Percentiles rank a stretch among this genome's conserved stretches.
phyloP scores from a whole-genome alignment of 2,888 invertebrate genomes.

The Lepidochrysops patricia region DNA sequence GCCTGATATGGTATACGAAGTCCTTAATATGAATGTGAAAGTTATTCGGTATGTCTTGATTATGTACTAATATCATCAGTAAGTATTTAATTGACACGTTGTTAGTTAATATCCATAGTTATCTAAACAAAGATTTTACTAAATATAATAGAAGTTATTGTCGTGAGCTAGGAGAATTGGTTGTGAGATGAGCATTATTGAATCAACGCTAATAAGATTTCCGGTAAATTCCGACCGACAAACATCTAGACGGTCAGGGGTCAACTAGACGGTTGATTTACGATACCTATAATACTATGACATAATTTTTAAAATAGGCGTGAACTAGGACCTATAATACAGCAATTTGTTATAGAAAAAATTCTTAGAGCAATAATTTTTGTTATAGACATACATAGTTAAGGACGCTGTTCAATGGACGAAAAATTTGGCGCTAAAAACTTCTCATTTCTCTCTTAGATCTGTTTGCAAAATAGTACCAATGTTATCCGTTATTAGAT shows the following conservation, averaged over 20 bases:
- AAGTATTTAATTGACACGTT: background rate
- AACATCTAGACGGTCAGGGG: background rate
- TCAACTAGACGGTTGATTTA: background rate
- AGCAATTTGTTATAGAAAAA: background rate
- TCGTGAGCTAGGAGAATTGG: background rate
- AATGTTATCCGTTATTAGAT: no score
- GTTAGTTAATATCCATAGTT: no score
- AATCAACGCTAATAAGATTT: conserved; percentile 5
- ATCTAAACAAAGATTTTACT: no score
- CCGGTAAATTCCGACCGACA: background rate
- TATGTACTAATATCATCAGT: no score
- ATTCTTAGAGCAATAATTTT: no score
- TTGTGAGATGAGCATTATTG: background rate
- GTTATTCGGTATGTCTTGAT: no score
- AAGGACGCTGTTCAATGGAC: no score
- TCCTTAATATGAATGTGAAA: background rate
- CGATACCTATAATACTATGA: background rate
- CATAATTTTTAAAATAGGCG: background rate
- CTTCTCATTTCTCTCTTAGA: no score
- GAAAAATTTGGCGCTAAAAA: no score
- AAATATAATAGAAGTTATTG: no score
- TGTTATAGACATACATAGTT: no score
- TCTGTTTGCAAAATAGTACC: no score
- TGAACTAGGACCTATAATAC: background rate
- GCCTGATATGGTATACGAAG: conserved; percentile 33